These are phyloP conservation scores for Telmatochromis sp. DNA, from an alignment of 2,113 vertebrate species.

Conservation along the genomic window DNA sequence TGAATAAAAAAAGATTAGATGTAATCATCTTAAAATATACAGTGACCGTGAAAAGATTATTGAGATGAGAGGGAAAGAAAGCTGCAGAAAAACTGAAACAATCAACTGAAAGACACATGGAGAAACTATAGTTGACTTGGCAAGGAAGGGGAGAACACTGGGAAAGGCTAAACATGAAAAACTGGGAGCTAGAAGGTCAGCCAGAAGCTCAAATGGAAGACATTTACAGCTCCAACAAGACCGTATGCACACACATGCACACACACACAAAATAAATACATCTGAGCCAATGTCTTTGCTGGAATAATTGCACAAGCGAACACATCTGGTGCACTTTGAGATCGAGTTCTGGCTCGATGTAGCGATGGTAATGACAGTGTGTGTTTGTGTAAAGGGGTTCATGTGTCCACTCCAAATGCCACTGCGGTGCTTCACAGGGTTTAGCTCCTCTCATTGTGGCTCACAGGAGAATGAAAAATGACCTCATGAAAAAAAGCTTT, in stretches of 20 bases:
- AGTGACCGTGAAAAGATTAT: not conserved
- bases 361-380: slow-evolving; percentile 39
- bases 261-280: slow-evolving; percentile 29
- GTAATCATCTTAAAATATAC: not conserved
- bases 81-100: not conserved
- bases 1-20: not conserved
- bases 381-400: not conserved
- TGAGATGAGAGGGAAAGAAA: not conserved
- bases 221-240: slow-evolving; percentile 63
- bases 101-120: slow-evolving; percentile 38
- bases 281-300: slow-evolving; percentile 57
- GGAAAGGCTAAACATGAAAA: slow-evolving; percentile 60
- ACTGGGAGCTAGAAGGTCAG: slow-evolving; percentile 57
- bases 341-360: slow-evolving; percentile 44
- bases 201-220: slow-evolving; percentile 64
- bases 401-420: slow-evolving; percentile 55
- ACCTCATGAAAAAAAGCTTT: not conserved
- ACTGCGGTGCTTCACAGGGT: slow-evolving; percentile 32
- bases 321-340: slow-evolving; percentile 69
- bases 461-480: not conserved
- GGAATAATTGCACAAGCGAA: slow-evolving; percentile 56
- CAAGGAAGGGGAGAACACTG: slow-evolving; percentile 47
- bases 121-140: slow-evolving; percentile 34
- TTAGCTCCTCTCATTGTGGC: slow-evolving; percentile 24
- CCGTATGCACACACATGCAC: slow-evolving; percentile 21